phyloP scores from a whole-genome alignment of 37 sponge, comb jelly and placozoan species.

The Ianthella basta region DNA sequence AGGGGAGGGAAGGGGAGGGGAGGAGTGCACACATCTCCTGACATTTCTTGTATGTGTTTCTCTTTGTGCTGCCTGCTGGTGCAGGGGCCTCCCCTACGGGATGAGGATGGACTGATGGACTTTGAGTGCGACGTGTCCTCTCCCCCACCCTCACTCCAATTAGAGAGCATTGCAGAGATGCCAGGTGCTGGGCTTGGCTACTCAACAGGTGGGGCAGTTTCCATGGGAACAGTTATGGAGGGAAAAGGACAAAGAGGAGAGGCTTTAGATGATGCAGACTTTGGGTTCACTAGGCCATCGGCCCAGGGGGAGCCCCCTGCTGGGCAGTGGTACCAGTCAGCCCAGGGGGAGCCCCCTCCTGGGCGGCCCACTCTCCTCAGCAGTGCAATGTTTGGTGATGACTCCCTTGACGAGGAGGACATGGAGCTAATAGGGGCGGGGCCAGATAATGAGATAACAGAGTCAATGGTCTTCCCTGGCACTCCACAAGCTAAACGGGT shows the following conservation, averaged over 20 bases:
- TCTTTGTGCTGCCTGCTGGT: too few species aligned
- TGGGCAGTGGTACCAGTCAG: neutral
- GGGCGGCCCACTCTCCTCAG: too few species aligned
- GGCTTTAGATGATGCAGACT: constrained; percentile 1
- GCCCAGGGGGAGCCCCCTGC: too few species aligned
- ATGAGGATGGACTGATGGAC: neutral
- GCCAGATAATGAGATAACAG: constrained; percentile 24
- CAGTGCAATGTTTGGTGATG: constrained; percentile 18
- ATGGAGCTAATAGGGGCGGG: too few species aligned
- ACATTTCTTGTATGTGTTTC: too few species aligned
- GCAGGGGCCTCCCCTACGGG: too few species aligned
- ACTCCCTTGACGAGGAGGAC: neutral
- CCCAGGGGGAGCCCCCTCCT: too few species aligned
- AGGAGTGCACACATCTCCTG: too few species aligned
- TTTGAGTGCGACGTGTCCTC: too few species aligned
- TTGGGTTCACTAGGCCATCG: neutral
- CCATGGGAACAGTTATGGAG: too few species aligned
- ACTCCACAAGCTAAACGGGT: constrained; percentile 78
- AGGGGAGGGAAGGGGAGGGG: too few species aligned
- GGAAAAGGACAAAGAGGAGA: neutral
- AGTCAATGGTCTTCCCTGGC: constrained; percentile 64
- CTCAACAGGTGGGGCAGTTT: neutral
- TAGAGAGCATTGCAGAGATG: neutral
- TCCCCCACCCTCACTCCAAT: neutral
- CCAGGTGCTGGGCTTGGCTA: neutral